phyloP scores from a whole-genome alignment of 2,113 vertebrate species.

The Hypomesus transpacificus region DNA sequence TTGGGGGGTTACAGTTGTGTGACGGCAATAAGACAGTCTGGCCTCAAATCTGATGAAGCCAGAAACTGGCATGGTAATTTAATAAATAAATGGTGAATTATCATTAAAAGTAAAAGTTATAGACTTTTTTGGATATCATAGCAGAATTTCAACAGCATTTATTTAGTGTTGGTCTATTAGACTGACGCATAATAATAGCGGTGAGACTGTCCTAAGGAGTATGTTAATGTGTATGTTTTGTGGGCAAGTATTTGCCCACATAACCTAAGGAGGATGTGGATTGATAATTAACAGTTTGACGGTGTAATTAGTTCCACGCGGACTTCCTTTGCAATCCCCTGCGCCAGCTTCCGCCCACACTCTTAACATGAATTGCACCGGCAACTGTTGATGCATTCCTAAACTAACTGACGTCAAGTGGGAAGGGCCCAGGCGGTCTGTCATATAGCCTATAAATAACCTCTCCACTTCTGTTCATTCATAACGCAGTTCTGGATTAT shows the following conservation, averaged over 20 bases:
- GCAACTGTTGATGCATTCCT: constrained; percentile 62
- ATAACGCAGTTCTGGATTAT: constrained; percentile 57
- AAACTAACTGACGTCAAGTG: constrained; percentile 63
- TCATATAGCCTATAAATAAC: constrained; percentile 40
- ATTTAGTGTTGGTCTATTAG: not conserved
- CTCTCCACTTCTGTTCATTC: constrained; percentile 40
- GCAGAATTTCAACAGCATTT: too few relatives aligned
- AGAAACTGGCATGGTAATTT: not conserved
- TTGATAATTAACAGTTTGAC: constrained; percentile 55
- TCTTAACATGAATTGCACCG: constrained; percentile 57
- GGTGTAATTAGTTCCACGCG: constrained; percentile 49
- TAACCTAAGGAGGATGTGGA: constrained; percentile 46
- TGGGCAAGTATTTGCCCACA: constrained; percentile 42
- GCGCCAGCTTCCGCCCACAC: constrained; percentile 57
- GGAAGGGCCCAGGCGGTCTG: constrained; percentile 43
- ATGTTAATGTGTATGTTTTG: constrained; percentile 28
- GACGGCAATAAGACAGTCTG: constrained; percentile 1
- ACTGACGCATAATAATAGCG: not conserved
- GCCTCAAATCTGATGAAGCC: not conserved
- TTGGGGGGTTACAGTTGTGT: constrained; percentile 6
- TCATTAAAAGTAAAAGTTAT: too few relatives aligned
- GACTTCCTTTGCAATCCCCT: constrained; percentile 48
- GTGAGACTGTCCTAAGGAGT: not conserved
- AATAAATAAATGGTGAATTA: too few relatives aligned
- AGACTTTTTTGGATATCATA: too few relatives aligned